Evolutionary conservation across 2,888 invertebrate species (phyloP), one percentile per base, ranked within the genome.

Genomic region (Gortyna flavago): DNA sequence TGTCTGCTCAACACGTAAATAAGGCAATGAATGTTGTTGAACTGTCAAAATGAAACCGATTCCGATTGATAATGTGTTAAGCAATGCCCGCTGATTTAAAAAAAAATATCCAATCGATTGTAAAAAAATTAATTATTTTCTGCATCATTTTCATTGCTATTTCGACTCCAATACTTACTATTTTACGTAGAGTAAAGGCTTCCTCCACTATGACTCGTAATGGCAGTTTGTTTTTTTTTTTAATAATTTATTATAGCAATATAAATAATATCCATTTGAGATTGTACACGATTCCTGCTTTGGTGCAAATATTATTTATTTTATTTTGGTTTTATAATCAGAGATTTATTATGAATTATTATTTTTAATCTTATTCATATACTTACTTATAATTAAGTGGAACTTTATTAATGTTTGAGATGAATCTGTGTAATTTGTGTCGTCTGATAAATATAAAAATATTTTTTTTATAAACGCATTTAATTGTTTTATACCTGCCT

Each of bases 371-470:
- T 68, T 85, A 70, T 70, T 62, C 66, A 64, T 85, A n/a, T n/a
- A n/a, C n/a, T n/a, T n/a, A 32, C 1, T 35, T 66, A 72, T 62
- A 51, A 59, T 65, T 83, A 70, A 75, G 51, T 73, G 18, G n/a
- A 85, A 64, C 6, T 86, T 51, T 73, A 61, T 59, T 64, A 62
- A 69, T 87, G 74, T 76, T 86, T 78, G 44, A 67, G 65, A 77
- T 72, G 80, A 80, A 77, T 84, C 54, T 81, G 75, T 86, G 83
- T 84, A 44, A 57, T 71, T 61, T 73, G 79, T 88, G 81, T 77
- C 78, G 88, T 86, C 72, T 79, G 62, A 54, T 73, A 77, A 80
- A 88, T 81, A 87, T 78, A 87, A 87, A 79, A 59, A 44, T 25
- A 51, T 75, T 86, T 72, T 62, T 71, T 64, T n/a, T 16, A 69